A percentile compares a stretch with the other conserved stretches of the same genome.
Conservation (phyloP, 2,113 vertebrate species). For the Pelobates fuscus region DNA sequence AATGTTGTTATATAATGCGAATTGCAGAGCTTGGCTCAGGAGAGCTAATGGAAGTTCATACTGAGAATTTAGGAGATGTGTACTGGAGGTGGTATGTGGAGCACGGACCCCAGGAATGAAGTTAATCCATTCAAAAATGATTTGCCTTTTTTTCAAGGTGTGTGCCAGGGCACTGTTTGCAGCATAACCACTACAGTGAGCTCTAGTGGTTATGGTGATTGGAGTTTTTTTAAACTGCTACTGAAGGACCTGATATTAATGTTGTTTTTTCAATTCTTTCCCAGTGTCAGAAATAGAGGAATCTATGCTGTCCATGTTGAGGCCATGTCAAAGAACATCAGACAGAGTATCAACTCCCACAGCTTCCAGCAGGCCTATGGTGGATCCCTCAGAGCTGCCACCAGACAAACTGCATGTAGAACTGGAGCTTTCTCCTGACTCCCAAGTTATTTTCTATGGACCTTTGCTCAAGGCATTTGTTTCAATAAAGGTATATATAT, state of each 20-base stretch:
- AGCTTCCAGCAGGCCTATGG: conserved; percentile 64
- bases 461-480: conserved; percentile 87
- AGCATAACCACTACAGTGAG: too few relatives aligned
- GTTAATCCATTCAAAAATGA: too few relatives aligned
- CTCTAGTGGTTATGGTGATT: too few relatives aligned
- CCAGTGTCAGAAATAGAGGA: conserved; percentile 96
- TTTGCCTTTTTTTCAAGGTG: too few relatives aligned
- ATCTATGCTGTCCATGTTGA: conserved; percentile 86
- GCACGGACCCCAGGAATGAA: too few relatives aligned
- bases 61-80: too few relatives aligned
- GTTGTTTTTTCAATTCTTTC: background rate
- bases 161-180: too few relatives aligned
- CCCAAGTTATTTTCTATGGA: conserved; percentile 91
- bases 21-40: too few relatives aligned
- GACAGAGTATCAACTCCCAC: conserved; percentile 75
- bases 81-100: too few relatives aligned
- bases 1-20: too few relatives aligned
- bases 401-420: conserved; percentile 92
- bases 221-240: too few relatives aligned
- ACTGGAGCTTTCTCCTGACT: conserved; percentile 92
- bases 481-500: conserved; percentile 83
- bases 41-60: too few relatives aligned
- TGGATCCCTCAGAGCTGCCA: conserved; percentile 89
- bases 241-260: background rate
- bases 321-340: conserved; percentile 74